Evolutionary conservation across 2,797 vertebrate genomes (phyloP).

Genomic region (Bradypodion ventrale): DNA sequence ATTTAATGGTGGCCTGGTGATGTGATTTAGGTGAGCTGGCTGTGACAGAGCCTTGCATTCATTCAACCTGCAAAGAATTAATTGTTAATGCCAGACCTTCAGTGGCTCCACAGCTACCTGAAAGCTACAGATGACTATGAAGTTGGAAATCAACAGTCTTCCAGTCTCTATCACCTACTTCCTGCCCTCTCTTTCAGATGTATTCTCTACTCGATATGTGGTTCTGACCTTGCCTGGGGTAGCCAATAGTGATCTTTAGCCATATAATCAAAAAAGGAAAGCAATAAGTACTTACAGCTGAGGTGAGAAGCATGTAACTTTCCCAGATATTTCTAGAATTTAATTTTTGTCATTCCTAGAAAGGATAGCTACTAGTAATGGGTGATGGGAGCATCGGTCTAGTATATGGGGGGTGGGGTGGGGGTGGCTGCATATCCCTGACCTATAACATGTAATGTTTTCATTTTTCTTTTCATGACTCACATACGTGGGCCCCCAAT

Average conservation of each 20-base stretch:
- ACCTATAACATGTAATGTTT: not conserved
- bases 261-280: not conserved
- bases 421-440: not conserved
- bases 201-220: not conserved
- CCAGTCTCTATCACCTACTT: not conserved
- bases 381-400: not conserved
- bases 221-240: not conserved
- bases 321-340: not conserved
- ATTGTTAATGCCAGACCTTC: not conserved
- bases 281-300: not conserved
- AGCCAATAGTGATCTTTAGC: not conserved
- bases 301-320: not conserved
- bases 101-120: not conserved
- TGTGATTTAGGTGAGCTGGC: constrained; percentile 9
- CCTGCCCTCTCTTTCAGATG: not conserved
- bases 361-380: not conserved
- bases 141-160: not conserved
- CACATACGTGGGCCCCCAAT: too few relatives aligned
- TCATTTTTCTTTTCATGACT: not conserved
- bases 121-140: not conserved
- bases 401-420: not conserved
- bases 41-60: not conserved
- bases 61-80: constrained; percentile 12
- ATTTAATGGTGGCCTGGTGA: constrained; percentile 2
- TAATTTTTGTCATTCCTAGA: not conserved